phyloP scores from a whole-genome alignment of 2,797 vertebrate genomes.

The Rhabdomys pumilio region DNA sequence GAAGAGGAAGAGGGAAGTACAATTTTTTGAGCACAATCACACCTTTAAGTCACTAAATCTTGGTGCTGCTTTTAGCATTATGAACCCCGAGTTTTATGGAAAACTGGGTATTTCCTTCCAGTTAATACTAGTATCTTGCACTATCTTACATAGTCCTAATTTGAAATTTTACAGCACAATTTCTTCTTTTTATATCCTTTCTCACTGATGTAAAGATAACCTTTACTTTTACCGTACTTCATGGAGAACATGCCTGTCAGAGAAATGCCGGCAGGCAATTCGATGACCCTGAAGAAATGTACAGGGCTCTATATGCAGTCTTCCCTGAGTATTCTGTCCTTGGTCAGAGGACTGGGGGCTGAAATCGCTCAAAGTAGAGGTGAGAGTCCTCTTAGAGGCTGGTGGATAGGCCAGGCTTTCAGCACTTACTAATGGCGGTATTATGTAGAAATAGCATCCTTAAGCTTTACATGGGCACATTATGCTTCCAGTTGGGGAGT shows the following conservation, averaged over 20 bases:
- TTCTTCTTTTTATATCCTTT: conserved; percentile 21
- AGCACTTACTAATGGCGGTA: background rate
- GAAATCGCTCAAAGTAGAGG: background rate
- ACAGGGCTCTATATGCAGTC: background rate
- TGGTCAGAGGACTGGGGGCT: background rate
- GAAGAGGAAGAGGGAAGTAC: too few relatives aligned
- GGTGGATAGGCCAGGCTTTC: background rate
- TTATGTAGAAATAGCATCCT: background rate
- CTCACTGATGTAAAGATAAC: conserved; percentile 37
- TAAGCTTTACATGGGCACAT: background rate
- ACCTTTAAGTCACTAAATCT: conserved; percentile 33
- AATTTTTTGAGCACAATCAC: background rate
- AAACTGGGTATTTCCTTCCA: conserved; percentile 60
- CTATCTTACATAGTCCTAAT: background rate
- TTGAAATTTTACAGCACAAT: background rate
- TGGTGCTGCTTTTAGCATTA: conserved; percentile 12
- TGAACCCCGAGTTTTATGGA: conserved; percentile 19
- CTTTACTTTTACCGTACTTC: background rate
- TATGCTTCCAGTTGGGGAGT: background rate
- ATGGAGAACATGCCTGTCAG: background rate
- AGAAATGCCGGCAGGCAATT: background rate
- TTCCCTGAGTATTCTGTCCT: conserved; percentile 1
- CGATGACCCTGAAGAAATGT: background rate
- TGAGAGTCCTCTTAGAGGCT: background rate
- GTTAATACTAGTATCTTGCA: background rate